phyloP scores from a whole-genome alignment of 2,888 invertebrate genomes.

The Bibio marci region DNA sequence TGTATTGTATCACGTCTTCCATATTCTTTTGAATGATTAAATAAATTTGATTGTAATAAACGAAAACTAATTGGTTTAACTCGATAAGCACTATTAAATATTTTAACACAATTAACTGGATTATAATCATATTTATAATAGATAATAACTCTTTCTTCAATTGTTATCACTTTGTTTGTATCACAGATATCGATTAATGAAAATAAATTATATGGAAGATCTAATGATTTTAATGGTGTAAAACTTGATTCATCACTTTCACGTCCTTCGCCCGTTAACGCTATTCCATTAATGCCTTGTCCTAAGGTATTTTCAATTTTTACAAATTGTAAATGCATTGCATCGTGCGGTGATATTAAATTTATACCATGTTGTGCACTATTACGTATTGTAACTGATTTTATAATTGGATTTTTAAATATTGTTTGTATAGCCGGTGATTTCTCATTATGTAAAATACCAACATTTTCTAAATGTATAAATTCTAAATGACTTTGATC shows the following conservation, averaged over 20 bases:
- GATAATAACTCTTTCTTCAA: conserved; percentile 77
- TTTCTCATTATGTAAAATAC: conserved; percentile 88
- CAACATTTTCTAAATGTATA: conserved; percentile 79
- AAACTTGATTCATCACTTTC: conserved; percentile 81
- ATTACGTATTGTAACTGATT: conserved; percentile 64
- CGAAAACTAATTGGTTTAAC: conserved; percentile 82
- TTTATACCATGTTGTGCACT: conserved; percentile 87
- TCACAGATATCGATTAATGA: conserved; percentile 94
- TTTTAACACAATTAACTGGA: conserved; percentile 94
- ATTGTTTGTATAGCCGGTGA: conserved; percentile 84
- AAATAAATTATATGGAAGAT: conserved; percentile 79
- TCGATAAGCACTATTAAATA: conserved; percentile 72
- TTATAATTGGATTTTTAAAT: conserved; percentile 65
- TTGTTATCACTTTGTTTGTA: conserved; percentile 74
- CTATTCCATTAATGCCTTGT: conserved; percentile 74
- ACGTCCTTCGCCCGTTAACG: conserved; percentile 82
- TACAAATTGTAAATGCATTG: conserved; percentile 59
- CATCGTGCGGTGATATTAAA: conserved; percentile 72
- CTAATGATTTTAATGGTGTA: conserved; percentile 60
- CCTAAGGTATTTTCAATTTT: conserved; percentile 68
- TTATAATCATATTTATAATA: conserved; percentile 96
- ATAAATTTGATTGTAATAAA: conserved; percentile 79
- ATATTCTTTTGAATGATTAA: conserved; percentile 66
- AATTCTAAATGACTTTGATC: conserved; percentile 62
- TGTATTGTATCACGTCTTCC: conserved; percentile 71